Evolutionary conservation across 2,113 vertebrate species (phyloP).

Genomic region (Thamnaconus septentrionalis): DNA sequence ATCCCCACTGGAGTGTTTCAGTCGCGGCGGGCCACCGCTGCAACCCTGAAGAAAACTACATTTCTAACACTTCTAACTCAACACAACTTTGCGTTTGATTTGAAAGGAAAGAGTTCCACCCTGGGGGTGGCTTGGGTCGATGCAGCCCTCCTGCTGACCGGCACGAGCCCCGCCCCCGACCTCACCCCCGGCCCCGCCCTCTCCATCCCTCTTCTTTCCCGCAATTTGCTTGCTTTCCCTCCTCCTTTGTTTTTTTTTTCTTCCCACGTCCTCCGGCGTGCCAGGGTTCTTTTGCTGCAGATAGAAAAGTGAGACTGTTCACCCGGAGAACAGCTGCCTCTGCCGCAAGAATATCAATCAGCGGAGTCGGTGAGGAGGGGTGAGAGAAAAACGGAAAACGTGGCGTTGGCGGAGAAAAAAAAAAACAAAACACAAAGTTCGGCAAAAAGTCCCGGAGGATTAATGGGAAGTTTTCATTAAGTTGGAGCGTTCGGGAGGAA

Average conservation of each 20-base stretch:
- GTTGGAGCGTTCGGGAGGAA: conserved; percentile 20
- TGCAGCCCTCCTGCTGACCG: conserved; percentile 2
- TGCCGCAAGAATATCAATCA: conserved; percentile 16
- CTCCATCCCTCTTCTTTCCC: conserved; percentile 3
- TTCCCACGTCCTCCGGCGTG: not conserved
- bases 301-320: too few relatives aligned
- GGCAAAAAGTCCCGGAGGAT: conserved; percentile 1
- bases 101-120: conserved; percentile 18
- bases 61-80: not conserved
- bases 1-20: too few relatives aligned
- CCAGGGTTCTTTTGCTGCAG: conserved; percentile 28
- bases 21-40: not conserved
- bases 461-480: conserved; percentile 44
- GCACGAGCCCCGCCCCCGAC: conserved; percentile 33
- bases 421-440: conserved; percentile 17
- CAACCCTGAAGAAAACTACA: conserved; percentile 19
- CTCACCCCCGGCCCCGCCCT: conserved; percentile 27
- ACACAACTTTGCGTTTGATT: too few relatives aligned
- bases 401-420: not conserved
- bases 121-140: conserved; percentile 5
- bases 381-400: not conserved
- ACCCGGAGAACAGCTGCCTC: not conserved
- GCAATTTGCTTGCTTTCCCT: too few relatives aligned
- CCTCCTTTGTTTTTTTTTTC: too few relatives aligned
- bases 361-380: not conserved